Base-by-base conservation (phyloP, 2,888 invertebrate genomes). In the Galerucella nymphaeae region DNA sequence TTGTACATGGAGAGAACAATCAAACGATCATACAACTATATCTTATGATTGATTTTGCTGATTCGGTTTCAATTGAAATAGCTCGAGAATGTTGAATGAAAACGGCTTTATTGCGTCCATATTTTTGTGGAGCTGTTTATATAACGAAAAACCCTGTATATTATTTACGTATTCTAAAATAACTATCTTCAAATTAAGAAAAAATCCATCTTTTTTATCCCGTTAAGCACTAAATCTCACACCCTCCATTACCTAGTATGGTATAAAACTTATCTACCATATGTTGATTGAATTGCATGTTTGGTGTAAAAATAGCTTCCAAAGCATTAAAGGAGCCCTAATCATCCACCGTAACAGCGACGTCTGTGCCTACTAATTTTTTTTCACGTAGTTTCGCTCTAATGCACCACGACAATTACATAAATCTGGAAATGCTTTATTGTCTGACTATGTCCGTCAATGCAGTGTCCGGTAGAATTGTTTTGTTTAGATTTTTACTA, bases 371-470 rank as follows among this genome's bases (percentile, higher is more conserved):
- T 59, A 66, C 62, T 48, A 66, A 66, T 70, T 73, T 71, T 38
- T 73, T 70, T 58, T 55, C 41, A 66, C 61, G 64, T 61, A 64
- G 70, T 70, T 63, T 72, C 77, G 78, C 73, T 78, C 74, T 75
- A 73, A 63, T 75, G 76, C 70, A 63, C 68, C 16, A 50, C 77
- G 75, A 80, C 79, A 81, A 81, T 81, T 79, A 77, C 78, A 74
- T 76, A 81, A 81, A 81, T 81, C 80, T 80, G 79, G 70, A 78
- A 80, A 80, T 78, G 77, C 75, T 76, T 79, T 75, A 80, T 80
- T 80, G 68, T 68, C 67, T 67, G 67, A 18, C 11, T 48, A 59
- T 67, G 9, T 67, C 68, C 50, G 79, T 80, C 77, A 77, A 74
- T 74, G 76, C 77, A 18, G 66, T 73, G 79, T 80, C 79, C 80